Evolutionary conservation across 2,797 vertebrate genomes (phyloP), one percentile per base, ranked within the genome.

Genomic region (Pantherophis vulpinus): DNA sequence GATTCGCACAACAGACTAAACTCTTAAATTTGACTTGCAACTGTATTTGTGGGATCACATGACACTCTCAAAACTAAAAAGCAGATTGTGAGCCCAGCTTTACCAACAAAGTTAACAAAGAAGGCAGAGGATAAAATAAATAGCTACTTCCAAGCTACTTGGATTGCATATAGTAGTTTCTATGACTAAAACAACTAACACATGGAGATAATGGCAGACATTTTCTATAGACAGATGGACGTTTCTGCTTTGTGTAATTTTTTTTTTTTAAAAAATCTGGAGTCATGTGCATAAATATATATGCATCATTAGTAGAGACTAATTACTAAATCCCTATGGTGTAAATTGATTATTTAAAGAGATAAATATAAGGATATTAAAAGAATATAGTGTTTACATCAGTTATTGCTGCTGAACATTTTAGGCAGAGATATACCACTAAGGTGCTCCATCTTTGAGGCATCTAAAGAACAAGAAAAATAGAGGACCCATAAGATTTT

Each of bases 231-330:
- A 98, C 97, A 98, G 98, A 98, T 98, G 98, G 97, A 94, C 95
- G 94, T 91, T 93, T 97, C 96, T 96, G 92, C 93, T 96, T 94
- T 95, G 95, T 97, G 97, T 96, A 89, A 4, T 63, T 97, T 89
- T 89, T 23, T 37, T 37, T 37, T 13, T 61, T 59, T 5, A n/a
- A 63, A 66, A 63, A 37, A 79, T 96, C 96, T 95, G 93, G 95
- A 96, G 95, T 95, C 95, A 98, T 98, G 98, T 98, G 96, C 98
- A 98, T 98, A 97, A 97, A 97, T 97, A 98, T 98, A 98, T 97
- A 98, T 98, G 97, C 97, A 98, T 97, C 96, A 97, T 98, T 97
- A 98, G 95, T 96, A 96, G 96, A 91, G 97, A 95, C 97, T 98
- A 98, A 98, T 97, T 97, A 97, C 97, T 97, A 97, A 96, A 98